Base-by-base conservation (phyloP, 2,113 vertebrate genomes). In the Chauna torquata region DNA sequence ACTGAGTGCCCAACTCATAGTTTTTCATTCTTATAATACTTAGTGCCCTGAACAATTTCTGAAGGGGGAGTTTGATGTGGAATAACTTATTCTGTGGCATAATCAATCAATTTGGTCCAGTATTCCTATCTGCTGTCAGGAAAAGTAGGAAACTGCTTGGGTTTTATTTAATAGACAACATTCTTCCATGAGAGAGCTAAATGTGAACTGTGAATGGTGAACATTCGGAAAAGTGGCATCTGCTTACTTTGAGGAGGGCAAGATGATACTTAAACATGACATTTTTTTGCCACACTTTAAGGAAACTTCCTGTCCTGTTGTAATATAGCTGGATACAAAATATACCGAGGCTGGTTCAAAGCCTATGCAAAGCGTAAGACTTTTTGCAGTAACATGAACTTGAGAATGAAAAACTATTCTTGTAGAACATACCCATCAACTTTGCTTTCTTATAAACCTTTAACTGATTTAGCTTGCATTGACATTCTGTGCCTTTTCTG, bases 401-500 rank as follows among this genome's bases (percentile, higher is more conserved):
- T 97, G 95, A 98, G 98, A 98, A 98, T 98, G 98, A 98, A 98
- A 98, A 98, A 98, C 98, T 98, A 98, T 97, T 97, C 87, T 96
- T 72, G 87, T 96, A 96, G 95, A 91, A 96, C 90, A 86, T 98
- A 97, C 86, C 96, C 98, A 98, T 98, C 97, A 97, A 97, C 97
- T 98, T 95, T 97, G 97, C 98, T 97, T 96, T 98, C 98, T 98
- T 98, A 97, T 99, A 98, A 97, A 96, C 97, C 98, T 97, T 98
- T 98, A 98, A 96, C 98, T 98, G 96, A 97, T 97, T 97, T 98
- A 99, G 99, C 98, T 98, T 97, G 98, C 99, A 99, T 98, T 99
- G 98, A 99, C 98, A 98, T 98, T 99, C 98, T 99, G 95, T 99
- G 98, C 98, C 98, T 99, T 98, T 98, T 98, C 99, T 97, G 97